These are phyloP conservation scores for Antrozous pallidus DNA, from an alignment of 2,797 vertebrate genomes.

Conservation along the genomic window DNA sequence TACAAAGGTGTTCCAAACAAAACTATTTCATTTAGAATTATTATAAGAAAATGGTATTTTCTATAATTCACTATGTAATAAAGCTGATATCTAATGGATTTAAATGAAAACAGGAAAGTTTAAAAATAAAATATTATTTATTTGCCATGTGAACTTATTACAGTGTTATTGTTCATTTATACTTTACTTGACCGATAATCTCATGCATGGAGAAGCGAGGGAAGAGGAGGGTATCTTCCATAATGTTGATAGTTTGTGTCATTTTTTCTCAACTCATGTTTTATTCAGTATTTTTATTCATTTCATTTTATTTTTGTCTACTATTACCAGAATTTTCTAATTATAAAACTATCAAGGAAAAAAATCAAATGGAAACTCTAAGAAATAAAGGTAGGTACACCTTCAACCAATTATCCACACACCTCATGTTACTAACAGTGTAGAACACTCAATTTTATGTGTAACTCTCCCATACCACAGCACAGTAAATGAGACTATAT, in stretches of 20 bases:
- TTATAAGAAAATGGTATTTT: not conserved
- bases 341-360: not conserved
- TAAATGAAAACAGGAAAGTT: not conserved
- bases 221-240: not conserved
- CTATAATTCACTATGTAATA: not conserved
- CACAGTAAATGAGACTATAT: constrained; percentile 53
- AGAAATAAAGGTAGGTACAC: not conserved
- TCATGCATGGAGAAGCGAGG: no score
- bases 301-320: not conserved
- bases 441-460: constrained; percentile 55
- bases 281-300: not conserved
- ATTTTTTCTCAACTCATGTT: not conserved
- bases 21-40: not conserved
- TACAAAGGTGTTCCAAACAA: not conserved
- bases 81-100: not conserved
- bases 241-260: not conserved
- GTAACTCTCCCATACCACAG: constrained; percentile 40
- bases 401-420: constrained; percentile 29
- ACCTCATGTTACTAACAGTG: constrained; percentile 51
- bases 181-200: not conserved
- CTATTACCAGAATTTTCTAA: constrained; percentile 23
- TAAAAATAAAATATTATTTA: constrained; percentile 5
- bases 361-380: constrained; percentile 22
- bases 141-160: not conserved
- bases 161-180: not conserved